These are phyloP conservation scores for Drosophila aldrichi DNA, from an alignment of 2,888 invertebrate species.

Conservation along the genomic window DNA sequence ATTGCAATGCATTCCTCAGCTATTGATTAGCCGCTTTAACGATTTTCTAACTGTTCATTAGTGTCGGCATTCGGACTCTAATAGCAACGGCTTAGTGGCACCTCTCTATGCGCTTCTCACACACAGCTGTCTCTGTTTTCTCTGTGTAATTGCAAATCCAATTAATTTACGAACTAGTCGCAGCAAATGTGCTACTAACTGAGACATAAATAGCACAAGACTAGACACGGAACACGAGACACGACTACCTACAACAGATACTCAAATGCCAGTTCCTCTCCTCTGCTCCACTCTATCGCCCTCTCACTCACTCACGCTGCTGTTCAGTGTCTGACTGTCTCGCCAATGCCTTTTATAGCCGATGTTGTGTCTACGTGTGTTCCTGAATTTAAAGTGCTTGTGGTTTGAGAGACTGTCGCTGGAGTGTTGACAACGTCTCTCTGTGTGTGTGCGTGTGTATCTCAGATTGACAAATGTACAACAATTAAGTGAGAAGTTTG, in stretches of 20 bases:
- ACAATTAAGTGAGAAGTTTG: conserved; percentile 73
- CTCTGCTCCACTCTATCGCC: background rate
- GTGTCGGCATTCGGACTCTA: conserved; percentile 13
- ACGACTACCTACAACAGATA: conserved; percentile 34
- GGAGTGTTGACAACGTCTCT: conserved; percentile 34
- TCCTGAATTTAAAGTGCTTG: conserved; percentile 57
- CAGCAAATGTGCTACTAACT: conserved; percentile 76
- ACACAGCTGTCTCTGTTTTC: conserved; percentile 13
- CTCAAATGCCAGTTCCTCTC: conserved; percentile 10
- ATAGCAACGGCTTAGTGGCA: conserved; percentile 38
- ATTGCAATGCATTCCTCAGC: background rate
- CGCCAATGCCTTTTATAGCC: conserved; percentile 41
- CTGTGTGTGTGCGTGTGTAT: background rate
- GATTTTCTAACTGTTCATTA: conserved; percentile 14
- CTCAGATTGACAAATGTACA: conserved; percentile 72
- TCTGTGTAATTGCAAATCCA: conserved; percentile 78
- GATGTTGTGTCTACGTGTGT: conserved; percentile 34
- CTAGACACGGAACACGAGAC: conserved; percentile 37
- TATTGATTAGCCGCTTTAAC: conserved; percentile 21
- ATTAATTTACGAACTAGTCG: conserved; percentile 79
- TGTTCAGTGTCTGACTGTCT: conserved; percentile 3
- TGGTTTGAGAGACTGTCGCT: conserved; percentile 15
- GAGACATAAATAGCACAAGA: conserved; percentile 77
- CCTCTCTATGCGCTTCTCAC: conserved; percentile 42
- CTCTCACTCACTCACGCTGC: background rate